These are phyloP conservation scores for Colaptes auratus DNA, from an alignment of 2,113 vertebrate genomes.

Conservation along the genomic window DNA sequence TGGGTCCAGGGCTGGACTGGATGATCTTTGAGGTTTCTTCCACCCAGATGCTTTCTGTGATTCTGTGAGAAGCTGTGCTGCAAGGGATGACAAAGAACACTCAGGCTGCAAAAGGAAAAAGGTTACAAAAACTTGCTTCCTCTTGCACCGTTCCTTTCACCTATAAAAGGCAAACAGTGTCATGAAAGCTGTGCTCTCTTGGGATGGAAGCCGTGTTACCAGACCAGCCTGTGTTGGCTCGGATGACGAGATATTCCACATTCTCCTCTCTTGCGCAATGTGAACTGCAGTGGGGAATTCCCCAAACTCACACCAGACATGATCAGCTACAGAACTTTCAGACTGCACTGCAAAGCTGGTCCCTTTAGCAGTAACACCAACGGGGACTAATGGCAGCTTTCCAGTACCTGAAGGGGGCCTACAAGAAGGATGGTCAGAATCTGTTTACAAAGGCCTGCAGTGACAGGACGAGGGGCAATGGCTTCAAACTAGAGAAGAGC, in stretches of 20 bases:
- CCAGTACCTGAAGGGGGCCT: no score
- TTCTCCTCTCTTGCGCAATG: neutral
- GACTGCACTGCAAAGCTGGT: accelerated
- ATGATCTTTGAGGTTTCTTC: no score
- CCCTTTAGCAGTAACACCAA: neutral
- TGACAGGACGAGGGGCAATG: no score
- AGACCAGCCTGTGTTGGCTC: neutral
- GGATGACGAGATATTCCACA: neutral
- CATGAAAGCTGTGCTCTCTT: accelerated
- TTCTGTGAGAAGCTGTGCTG: neutral
- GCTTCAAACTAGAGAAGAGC: no score
- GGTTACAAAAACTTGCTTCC: neutral
- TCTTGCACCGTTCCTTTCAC: neutral
- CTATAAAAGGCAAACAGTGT: neutral
- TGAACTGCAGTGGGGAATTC: neutral
- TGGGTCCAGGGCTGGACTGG: no score
- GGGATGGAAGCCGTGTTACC: neutral
- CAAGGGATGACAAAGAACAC: neutral
- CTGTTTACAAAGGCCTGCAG: no score
- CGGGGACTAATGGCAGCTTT: no score
- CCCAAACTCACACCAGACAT: accelerated
- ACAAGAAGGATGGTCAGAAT: no score
- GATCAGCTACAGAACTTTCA: neutral
- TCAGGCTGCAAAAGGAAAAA: neutral
- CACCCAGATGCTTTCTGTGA: no score